A percentile compares a stretch with the other conserved stretches of the same genome.
These are phyloP conservation scores for Coluber constrictor DNA, from an alignment of 2,797 vertebrate genomes.

Conservation along the genomic window DNA sequence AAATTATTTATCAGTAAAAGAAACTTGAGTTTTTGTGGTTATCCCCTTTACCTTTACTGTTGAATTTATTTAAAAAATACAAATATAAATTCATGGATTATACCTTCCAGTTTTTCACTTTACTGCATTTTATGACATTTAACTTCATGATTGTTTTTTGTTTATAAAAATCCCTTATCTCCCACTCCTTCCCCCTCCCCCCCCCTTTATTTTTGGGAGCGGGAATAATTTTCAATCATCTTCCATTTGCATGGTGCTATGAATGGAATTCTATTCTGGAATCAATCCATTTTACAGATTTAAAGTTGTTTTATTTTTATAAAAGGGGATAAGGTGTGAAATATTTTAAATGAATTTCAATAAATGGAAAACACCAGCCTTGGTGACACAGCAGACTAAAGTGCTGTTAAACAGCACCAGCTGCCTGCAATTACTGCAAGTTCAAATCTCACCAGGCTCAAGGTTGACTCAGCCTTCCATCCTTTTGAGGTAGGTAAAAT, in stretches of 20 bases:
- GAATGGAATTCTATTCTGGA: background rate
- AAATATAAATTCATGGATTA: background rate
- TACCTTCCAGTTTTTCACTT: background rate
- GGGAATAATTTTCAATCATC: background rate
- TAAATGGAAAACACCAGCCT: background rate
- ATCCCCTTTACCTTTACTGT: background rate
- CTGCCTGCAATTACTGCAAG: too few species aligned
- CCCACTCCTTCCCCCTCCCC: background rate
- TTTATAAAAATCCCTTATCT: background rate
- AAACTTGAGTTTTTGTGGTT: background rate
- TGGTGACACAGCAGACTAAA: too few species aligned
- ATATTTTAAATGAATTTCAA: background rate
- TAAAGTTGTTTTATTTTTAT: background rate
- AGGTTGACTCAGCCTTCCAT: too few species aligned
- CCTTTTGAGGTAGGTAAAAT: too few species aligned
- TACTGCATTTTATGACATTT: background rate
- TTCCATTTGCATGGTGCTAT: background rate
- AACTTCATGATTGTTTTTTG: background rate
- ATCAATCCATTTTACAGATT: background rate
- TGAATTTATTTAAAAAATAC: background rate
- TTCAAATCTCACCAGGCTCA: too few species aligned
- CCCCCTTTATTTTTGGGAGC: background rate
- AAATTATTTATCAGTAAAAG: background rate
- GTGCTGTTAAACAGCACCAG: too few species aligned
- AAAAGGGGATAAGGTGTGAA: background rate